Evolutionary conservation across 2,797 vertebrate genomes (phyloP).

Genomic region (Mus caroli): DNA sequence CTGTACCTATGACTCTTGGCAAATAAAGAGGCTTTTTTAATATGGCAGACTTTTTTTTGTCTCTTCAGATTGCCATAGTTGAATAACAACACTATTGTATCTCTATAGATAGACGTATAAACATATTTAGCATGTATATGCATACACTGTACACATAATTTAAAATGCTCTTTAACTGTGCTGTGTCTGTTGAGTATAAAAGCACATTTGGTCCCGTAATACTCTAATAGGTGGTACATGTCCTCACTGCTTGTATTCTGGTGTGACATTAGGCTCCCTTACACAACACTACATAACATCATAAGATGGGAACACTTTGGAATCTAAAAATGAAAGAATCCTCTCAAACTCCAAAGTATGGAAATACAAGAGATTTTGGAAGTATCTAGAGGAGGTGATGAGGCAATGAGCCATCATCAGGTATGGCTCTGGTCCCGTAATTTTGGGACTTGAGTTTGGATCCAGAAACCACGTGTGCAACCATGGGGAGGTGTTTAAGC

Average conservation of each 20-base stretch:
- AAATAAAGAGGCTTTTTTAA: background rate
- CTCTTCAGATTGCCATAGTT: background rate
- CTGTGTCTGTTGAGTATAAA: background rate
- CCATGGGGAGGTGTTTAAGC: fast-evolving
- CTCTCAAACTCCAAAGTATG: background rate
- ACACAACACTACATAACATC: background rate
- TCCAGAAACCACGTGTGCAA: background rate
- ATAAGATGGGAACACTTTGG: background rate
- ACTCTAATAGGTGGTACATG: background rate
- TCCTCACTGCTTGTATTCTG: background rate
- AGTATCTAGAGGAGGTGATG: background rate
- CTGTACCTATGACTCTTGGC: background rate
- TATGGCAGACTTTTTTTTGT: background rate
- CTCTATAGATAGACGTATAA: background rate
- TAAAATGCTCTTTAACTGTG: background rate
- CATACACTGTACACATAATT: background rate
- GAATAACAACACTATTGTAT: background rate
- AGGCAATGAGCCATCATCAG: background rate
- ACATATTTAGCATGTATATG: background rate
- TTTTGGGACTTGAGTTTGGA: background rate
- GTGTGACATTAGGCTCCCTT: background rate
- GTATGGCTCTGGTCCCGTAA: background rate
- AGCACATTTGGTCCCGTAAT: background rate
- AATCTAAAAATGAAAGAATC: background rate
- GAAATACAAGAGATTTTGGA: background rate